A percentile compares a stretch with the other conserved stretches of the same genome.
phyloP scores from a whole-genome alignment of 2,797 vertebrate genomes.

The Trichosurus vulpecula region DNA sequence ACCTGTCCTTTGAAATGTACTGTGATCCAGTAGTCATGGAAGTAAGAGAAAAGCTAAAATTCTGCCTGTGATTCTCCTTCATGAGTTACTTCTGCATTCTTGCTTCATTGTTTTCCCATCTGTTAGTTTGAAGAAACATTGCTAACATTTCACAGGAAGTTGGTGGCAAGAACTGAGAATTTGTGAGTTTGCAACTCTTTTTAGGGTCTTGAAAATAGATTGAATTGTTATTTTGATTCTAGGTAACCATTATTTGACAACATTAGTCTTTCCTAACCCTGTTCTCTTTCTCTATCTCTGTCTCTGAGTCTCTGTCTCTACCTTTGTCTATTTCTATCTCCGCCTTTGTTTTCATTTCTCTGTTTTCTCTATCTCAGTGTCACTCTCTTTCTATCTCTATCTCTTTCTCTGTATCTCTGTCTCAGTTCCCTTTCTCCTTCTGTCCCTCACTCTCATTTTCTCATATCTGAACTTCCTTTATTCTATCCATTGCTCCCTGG shows the following conservation, averaged over 20 bases:
- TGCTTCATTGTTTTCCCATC: background rate
- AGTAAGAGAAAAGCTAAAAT: background rate
- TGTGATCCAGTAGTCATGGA: background rate
- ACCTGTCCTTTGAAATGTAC: background rate
- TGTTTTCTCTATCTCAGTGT: background rate
- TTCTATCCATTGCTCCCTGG: conserved; percentile 7
- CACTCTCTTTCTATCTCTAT: background rate
- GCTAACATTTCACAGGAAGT: background rate
- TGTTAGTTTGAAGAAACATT: background rate
- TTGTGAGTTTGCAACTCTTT: background rate
- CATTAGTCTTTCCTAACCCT: background rate
- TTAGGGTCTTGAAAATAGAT: background rate
- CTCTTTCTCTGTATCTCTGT: too few relatives aligned
- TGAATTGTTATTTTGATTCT: background rate
- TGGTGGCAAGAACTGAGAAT: background rate
- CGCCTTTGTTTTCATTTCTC: background rate
- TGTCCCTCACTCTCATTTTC: conserved; percentile 21
- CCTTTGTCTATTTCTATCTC: background rate
- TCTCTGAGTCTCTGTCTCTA: background rate
- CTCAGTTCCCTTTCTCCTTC: background rate
- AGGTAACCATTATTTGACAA: background rate
- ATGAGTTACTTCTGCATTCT: background rate
- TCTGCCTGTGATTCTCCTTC: background rate
- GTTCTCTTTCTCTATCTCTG: background rate
- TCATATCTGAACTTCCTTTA: background rate